Percentiles rank a stretch among this genome's conserved stretches.
Conservation (phyloP, 35 echinoderm and acorn worm genomes). For the Heliocidaris tuberculata region DNA sequence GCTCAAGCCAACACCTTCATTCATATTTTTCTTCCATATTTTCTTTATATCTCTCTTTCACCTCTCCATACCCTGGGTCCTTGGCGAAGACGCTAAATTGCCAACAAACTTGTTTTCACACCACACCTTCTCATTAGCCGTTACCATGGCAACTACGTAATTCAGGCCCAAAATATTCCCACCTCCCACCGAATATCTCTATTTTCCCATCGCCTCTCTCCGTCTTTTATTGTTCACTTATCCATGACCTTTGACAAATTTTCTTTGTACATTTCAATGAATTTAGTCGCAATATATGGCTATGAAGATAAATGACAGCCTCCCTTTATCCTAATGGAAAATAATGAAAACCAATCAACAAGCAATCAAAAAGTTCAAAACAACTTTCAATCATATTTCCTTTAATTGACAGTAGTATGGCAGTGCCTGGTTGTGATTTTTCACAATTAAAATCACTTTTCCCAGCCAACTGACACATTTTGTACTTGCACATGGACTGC, state of each 20-base stretch:
- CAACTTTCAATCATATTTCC: neutral
- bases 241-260: neutral
- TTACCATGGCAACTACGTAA: neutral
- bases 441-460: no score
- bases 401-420: no score
- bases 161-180: neutral
- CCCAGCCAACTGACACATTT: no score
- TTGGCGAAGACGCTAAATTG: conserved; percentile 10
- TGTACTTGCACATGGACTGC: no score
- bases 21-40: neutral
- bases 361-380: neutral
- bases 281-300: neutral
- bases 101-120: conserved; percentile 4
- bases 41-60: neutral
- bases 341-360: neutral
- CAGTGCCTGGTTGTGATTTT: no score
- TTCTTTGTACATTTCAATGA: neutral
- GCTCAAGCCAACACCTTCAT: neutral
- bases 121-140: neutral
- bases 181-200: neutral
- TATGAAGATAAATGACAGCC: neutral
- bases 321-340: neutral
- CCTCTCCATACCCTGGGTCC: neutral
- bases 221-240: neutral
- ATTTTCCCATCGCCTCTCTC: neutral